Conservation (phyloP, 2,113 vertebrate species). For the Sus scrofa region DNA sequence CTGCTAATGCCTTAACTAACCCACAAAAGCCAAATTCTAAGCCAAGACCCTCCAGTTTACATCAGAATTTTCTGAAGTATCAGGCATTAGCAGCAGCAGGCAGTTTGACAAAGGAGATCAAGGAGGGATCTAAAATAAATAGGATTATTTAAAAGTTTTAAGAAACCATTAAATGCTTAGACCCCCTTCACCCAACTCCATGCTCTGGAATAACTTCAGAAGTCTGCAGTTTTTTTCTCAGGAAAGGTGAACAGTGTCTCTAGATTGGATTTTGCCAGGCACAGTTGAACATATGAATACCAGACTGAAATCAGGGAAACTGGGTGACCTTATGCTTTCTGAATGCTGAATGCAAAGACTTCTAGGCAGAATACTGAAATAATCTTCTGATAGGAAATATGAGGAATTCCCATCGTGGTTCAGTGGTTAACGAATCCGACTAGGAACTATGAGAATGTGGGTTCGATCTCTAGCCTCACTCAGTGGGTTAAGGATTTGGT, state of each 20-base stretch:
- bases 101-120: neutral
- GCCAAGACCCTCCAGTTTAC: neutral
- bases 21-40: neutral
- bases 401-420: too few relatives aligned
- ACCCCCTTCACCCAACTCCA: neutral
- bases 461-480: too few relatives aligned
- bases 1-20: neutral
- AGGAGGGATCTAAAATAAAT: neutral
- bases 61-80: conserved; percentile 6
- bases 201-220: neutral
- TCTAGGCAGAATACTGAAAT: neutral
- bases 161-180: neutral
- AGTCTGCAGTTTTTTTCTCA: neutral
- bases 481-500: too few relatives aligned
- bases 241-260: neutral
- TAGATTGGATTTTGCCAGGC: neutral
- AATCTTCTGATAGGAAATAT: neutral
- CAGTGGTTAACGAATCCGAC: too few relatives aligned
- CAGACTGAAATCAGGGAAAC: neutral
- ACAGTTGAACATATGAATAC: neutral
- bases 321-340: neutral
- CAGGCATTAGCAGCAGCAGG: neutral
- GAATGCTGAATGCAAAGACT: neutral
- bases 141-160: neutral
- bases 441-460: too few relatives aligned